Conservation (phyloP, 2,113 vertebrate species). For the Nematolebias whitei region DNA sequence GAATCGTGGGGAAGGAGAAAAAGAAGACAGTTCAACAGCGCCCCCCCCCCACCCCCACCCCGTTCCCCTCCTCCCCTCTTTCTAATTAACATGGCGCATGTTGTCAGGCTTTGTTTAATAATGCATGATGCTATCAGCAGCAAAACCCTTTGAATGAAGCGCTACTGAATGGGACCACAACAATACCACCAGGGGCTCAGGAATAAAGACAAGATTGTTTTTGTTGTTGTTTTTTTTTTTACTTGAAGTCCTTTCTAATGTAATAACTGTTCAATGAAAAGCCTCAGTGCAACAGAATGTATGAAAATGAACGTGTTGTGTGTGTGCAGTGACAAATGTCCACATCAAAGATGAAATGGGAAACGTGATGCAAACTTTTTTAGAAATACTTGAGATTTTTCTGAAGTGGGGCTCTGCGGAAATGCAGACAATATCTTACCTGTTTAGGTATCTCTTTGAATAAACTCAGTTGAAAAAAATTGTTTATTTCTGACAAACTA, state of each 20-base stretch:
- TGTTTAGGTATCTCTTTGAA: no score
- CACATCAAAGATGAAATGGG: conserved; percentile 24
- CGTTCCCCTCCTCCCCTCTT: conserved; percentile 59
- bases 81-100: conserved; percentile 80
- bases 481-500: no score
- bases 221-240: conserved; percentile 7
- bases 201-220: conserved; percentile 65
- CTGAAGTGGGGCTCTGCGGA: no score
- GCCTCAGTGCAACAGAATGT: conserved; percentile 37
- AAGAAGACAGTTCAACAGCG: conserved; percentile 64
- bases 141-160: conserved; percentile 76
- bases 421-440: no score
- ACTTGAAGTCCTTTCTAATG: conserved; percentile 41
- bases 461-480: no score
- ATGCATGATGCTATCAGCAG: conserved; percentile 79
- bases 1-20: conserved; percentile 62
- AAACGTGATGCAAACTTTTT: conserved; percentile 23
- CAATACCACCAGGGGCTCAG: conserved; percentile 68
- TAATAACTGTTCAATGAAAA: conserved; percentile 64
- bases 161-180: conserved; percentile 74
- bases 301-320: conserved; percentile 25
- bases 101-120: conserved; percentile 81
- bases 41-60: conserved; percentile 51
- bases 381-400: neutral
- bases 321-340: conserved; percentile 7